Conservation (phyloP, 2,888 invertebrate species). For the Tipula unca region DNA sequence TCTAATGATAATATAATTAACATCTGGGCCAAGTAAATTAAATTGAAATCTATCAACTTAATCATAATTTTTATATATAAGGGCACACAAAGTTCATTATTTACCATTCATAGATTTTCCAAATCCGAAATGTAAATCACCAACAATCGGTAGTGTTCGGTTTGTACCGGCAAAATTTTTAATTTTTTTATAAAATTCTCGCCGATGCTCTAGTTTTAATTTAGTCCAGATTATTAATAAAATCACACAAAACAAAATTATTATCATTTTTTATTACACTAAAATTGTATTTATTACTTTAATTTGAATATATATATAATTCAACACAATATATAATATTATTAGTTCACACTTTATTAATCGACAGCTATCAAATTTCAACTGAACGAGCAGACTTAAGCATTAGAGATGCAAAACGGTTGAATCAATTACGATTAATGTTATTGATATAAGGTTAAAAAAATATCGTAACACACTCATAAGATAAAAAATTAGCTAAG, state of each 20-base stretch:
- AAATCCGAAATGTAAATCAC: background rate
- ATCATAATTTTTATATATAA: background rate
- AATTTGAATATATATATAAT: too few relatives aligned
- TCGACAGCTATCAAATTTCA: background rate
- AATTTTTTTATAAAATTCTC: background rate
- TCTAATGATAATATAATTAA: too few relatives aligned
- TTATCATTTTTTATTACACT: background rate
- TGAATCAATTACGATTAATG: background rate
- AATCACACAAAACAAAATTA: background rate
- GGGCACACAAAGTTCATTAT: background rate
- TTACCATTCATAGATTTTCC: background rate
- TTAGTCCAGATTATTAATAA: background rate
- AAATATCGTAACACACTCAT: background rate
- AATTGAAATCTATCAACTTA: background rate
- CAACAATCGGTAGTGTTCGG: background rate
- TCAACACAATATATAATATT: too few relatives aligned
- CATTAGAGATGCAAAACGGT: background rate
- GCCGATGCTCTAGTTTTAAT: background rate
- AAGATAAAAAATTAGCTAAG: background rate
- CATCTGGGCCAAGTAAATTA: background rate
- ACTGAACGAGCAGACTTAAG: background rate
- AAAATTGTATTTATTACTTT: too few relatives aligned
- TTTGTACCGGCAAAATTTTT: background rate
- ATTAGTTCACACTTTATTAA: too few relatives aligned
- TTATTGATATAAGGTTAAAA: background rate